Conservation (phyloP, 2,888 invertebrate genomes). For the Apoda limacodes region DNA sequence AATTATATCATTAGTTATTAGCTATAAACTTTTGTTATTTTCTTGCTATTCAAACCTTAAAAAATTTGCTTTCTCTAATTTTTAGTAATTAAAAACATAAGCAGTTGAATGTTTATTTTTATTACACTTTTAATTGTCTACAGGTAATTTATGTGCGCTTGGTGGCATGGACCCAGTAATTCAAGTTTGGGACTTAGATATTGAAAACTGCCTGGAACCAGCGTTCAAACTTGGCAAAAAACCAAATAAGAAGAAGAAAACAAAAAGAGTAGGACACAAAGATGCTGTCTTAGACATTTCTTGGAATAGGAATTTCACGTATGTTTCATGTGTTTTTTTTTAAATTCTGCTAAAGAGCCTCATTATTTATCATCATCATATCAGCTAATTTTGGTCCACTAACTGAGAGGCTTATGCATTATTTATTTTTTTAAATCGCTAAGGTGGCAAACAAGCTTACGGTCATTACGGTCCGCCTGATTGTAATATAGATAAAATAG, state of each 20-base stretch:
- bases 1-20: no score
- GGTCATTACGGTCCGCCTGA: no score
- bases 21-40: no score
- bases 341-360: no score
- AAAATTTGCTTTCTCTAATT: no score
- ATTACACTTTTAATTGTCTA: not conserved
- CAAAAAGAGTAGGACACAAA: slow-evolving; percentile 79
- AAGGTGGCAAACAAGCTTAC: no score
- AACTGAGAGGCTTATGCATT: no score
- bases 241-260: slow-evolving; percentile 79
- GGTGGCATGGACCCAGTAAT: slow-evolving; percentile 94
- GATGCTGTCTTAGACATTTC: slow-evolving; percentile 92
- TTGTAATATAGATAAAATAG: no score
- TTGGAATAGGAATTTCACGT: slow-evolving; percentile 87
- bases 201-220: slow-evolving; percentile 92
- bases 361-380: no score
- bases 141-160: slow-evolving; percentile 90
- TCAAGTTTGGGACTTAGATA: slow-evolving; percentile 97
- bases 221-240: slow-evolving; percentile 83
- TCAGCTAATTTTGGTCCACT: no score
- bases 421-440: no score
- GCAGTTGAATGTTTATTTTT: not conserved
- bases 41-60: no score
- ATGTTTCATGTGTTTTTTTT: slow-evolving; percentile 24
- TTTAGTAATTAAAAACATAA: not conserved